Base-by-base conservation (phyloP, 2,797 vertebrate species). In the Lophotriccus pileatus region DNA sequence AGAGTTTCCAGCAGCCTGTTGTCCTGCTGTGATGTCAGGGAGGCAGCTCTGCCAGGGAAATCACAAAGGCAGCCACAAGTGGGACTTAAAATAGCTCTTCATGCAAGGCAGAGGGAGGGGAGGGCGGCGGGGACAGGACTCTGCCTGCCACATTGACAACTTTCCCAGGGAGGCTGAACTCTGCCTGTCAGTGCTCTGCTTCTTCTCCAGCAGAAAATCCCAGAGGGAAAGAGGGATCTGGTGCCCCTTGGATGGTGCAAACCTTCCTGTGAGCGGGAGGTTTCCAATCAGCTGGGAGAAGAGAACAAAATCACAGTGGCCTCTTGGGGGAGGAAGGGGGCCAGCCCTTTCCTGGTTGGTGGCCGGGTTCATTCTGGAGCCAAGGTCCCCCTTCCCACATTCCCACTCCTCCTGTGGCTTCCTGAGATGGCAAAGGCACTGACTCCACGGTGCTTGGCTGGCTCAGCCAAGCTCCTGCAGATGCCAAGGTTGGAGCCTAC, bases 21-120 rank as follows among this genome's bases (percentile, higher is more conserved):
- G 25, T 60, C 66, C 12, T 79, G 81, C 55, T 43, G 89, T 97
- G 96, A 96, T 96, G 97, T 97, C 96, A 96, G 83, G 81, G 62
- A 75, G 73, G 49, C 58, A 12, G 85, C 93, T 43, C 44, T 95
- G 96, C 94, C 95, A 73, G 87, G 90, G 85, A 93, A 95, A 95
- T 96, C 95, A 97, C 92, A 95, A 92, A 96, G 58, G 43, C 94
- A 94, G 92, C 93, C 90, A 94, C 97, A 94, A 96, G 95, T 95
- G 95, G 95, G 85, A 81, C 95, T 96, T 85, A 94, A 96, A 97
- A 97, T 97, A 98, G 95, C 95, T 93, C 91, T 18, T 77, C 68
- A 63, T 56, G 64, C 23, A 50, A 53, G 59, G 70, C 23, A 1
- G 59, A 60, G 68, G 28, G 75, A 87, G 14, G 16, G 12, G 81